These are phyloP conservation scores for Phaetusa simplex DNA, from an alignment of 2,113 vertebrate species.

Conservation along the genomic window DNA sequence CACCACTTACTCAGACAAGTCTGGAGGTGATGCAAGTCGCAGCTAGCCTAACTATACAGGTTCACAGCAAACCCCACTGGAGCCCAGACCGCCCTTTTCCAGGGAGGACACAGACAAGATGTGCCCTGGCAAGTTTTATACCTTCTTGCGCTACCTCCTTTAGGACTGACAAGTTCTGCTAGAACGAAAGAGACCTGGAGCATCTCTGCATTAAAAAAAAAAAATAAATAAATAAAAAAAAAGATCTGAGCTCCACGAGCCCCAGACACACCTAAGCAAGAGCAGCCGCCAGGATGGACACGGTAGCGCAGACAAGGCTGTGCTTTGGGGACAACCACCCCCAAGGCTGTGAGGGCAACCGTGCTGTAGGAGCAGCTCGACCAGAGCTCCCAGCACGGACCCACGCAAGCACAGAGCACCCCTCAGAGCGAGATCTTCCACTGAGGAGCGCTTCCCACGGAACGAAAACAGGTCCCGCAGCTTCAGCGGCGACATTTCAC, in stretches of 20 bases:
- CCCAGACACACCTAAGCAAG: neutral
- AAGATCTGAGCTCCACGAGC: neutral
- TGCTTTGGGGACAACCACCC: fast-evolving
- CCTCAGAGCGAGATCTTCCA: fast-evolving
- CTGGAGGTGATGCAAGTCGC: conserved; percentile 1
- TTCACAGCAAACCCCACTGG: neutral
- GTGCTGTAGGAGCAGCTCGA: fast-evolving
- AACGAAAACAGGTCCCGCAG: neutral
- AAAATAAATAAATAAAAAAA: neutral
- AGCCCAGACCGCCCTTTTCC: neutral
- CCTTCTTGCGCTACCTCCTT: neutral
- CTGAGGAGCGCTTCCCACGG: neutral
- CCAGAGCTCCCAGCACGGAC: neutral
- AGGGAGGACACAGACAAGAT: neutral
- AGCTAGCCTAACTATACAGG: neutral
- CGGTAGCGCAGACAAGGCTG: fast-evolving
- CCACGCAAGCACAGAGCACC: neutral
- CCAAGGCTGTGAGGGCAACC: fast-evolving
- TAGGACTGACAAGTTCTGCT: neutral
- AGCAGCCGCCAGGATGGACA: neutral
- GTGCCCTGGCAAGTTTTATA: neutral
- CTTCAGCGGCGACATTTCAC: neutral
- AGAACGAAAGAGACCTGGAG: neutral
- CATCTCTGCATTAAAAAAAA: neutral
- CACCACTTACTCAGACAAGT: neutral